These are phyloP conservation scores for Gyps fulvus DNA, from an alignment of 2,113 vertebrate species.

Conservation along the genomic window DNA sequence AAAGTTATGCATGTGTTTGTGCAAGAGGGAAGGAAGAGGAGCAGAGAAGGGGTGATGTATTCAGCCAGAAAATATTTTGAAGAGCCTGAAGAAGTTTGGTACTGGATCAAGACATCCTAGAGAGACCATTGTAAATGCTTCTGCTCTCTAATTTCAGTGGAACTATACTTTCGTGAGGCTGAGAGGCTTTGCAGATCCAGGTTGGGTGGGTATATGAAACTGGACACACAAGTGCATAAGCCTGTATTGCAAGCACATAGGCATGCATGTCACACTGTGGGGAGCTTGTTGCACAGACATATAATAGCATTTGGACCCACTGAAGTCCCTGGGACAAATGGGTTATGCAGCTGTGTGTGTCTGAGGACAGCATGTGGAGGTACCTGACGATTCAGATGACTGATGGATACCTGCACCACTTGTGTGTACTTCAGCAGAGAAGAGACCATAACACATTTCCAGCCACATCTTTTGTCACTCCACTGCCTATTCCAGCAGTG, in stretches of 20 bases:
- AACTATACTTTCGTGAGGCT: not conserved
- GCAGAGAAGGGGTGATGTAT: not conserved
- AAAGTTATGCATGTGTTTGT: not conserved
- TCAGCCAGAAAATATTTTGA: not conserved
- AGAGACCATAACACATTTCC: not conserved
- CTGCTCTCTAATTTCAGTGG: not conserved
- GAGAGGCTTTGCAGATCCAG: not conserved
- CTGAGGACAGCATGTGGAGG: accelerated
- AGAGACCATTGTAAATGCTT: not conserved
- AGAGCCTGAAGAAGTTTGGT: not conserved
- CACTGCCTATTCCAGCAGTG: not conserved
- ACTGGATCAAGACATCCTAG: not conserved
- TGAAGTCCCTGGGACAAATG: not conserved
- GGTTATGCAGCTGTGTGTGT: not conserved
- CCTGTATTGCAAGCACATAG: not conserved
- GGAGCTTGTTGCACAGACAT: not conserved
- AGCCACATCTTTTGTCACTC: not conserved
- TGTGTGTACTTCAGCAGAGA: not conserved
- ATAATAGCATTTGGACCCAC: not conserved
- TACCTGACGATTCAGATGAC: accelerated
- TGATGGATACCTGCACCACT: not conserved
- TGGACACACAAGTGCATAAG: accelerated
- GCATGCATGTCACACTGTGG: too few relatives aligned
- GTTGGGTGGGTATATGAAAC: not conserved
- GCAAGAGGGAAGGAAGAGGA: not conserved